Conservation (phyloP, 2,888 invertebrate species). For the Eristalis arbustorum region DNA sequence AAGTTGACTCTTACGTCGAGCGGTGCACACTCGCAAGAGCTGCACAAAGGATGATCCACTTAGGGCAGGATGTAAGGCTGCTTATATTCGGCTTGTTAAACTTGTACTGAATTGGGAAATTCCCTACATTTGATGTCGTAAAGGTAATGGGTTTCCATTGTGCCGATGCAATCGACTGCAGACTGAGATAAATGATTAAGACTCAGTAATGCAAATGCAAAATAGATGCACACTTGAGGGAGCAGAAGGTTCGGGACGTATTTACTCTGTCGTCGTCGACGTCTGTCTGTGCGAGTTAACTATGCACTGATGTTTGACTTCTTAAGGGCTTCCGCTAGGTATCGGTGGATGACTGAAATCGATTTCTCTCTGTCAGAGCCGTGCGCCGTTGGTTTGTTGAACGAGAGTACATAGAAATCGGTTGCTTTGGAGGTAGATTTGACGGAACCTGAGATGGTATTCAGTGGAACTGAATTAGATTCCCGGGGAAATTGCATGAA, state of each 20-base stretch:
- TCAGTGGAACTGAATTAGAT: neutral
- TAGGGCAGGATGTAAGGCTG: conserved; percentile 31
- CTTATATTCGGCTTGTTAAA: conserved; percentile 27
- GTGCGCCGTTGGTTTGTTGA: neutral
- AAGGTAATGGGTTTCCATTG: conserved; percentile 45
- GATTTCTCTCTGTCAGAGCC: neutral
- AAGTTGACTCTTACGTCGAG: conserved; percentile 42
- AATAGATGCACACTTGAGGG: neutral
- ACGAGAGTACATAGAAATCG: too few species aligned
- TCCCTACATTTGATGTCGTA: conserved; percentile 7
- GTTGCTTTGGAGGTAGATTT: too few species aligned
- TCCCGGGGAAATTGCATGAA: too few species aligned
- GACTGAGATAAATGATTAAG: conserved; percentile 48
- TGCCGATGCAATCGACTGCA: conserved; percentile 17
- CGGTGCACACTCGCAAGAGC: neutral
- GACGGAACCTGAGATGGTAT: neutral
- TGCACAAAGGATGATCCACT: conserved; percentile 46
- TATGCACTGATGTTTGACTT: neutral
- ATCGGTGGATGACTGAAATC: neutral
- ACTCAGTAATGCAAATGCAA: conserved; percentile 5
- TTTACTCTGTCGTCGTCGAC: neutral
- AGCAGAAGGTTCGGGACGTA: neutral
- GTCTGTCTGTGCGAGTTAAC: neutral
- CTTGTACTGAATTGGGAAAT: conserved; percentile 41
- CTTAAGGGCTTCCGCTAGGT: neutral